Percentiles rank a stretch among this genome's conserved stretches.
Evolutionary conservation across 2,797 vertebrate genomes (phyloP).

Genomic region (Micrastur ruficollis): DNA sequence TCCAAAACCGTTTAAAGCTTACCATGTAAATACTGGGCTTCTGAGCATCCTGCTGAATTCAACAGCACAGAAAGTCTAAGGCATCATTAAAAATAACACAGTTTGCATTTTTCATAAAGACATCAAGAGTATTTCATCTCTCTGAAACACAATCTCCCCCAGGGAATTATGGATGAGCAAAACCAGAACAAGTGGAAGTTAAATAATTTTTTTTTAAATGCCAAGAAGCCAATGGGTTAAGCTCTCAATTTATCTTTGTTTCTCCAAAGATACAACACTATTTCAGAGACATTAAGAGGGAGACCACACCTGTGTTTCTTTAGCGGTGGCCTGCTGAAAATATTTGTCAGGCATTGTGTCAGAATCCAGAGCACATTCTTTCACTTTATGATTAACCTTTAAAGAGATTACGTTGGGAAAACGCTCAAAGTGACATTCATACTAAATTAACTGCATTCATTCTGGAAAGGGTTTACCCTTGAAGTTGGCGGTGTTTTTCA

Average conservation of each 20-base stretch:
- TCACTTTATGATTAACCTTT: constrained; percentile 66
- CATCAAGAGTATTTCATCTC: constrained; percentile 48
- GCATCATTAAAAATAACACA: constrained; percentile 38
- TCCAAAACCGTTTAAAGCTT: not conserved
- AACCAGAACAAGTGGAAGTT: constrained; percentile 61
- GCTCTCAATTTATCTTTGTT: constrained; percentile 70
- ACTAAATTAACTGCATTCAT: not conserved
- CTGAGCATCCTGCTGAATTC: not conserved
- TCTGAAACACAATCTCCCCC: constrained; percentile 34
- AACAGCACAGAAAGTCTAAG: not conserved
- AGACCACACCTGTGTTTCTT: constrained; percentile 69
- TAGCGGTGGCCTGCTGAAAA: constrained; percentile 61
- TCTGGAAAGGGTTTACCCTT: constrained; percentile 25
- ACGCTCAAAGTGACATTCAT: constrained; percentile 38
- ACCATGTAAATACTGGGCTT: not conserved
- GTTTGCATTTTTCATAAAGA: constrained; percentile 67
- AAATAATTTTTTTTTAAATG: constrained; percentile 35
- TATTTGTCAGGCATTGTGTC: constrained; percentile 67
- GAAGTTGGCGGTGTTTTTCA: not conserved
- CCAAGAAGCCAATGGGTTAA: constrained; percentile 67
- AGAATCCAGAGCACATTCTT: constrained; percentile 67
- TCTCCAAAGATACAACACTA: constrained; percentile 50
- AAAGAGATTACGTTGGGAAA: constrained; percentile 47
- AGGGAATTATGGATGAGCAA: constrained; percentile 54
- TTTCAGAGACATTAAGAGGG: constrained; percentile 8